These are phyloP conservation scores for Tinea semifulvella DNA, from an alignment of 2,888 invertebrate genomes.

Conservation along the genomic window DNA sequence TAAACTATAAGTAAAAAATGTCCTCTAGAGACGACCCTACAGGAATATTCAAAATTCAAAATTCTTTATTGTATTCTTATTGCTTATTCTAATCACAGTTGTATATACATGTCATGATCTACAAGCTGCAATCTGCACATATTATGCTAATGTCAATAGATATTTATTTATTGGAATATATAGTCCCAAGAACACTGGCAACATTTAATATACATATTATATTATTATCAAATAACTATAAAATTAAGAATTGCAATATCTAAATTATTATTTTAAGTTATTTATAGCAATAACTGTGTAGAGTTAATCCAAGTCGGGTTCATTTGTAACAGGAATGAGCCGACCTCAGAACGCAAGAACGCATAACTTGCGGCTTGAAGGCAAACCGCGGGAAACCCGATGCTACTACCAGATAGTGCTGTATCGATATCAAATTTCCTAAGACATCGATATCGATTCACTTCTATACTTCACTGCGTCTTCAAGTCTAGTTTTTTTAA, in stretches of 20 bases:
- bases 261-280: background rate
- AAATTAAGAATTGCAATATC: background rate
- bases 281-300: background rate
- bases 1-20: no score
- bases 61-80: no score
- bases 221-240: background rate
- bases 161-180: no score
- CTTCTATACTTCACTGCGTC: slow-evolving; percentile 2
- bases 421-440: slow-evolving; percentile 49
- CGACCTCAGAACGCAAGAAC: slow-evolving; percentile 26
- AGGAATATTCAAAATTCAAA: no score
- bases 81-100: no score
- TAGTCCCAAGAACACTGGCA: no score
- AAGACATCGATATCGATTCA: slow-evolving; percentile 29
- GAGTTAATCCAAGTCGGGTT: slow-evolving; percentile 24
- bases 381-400: slow-evolving; percentile 44
- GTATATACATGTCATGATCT: no score
- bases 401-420: slow-evolving; percentile 25
- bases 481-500: no score
- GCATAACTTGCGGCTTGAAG: slow-evolving; percentile 40
- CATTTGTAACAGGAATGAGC: slow-evolving; percentile 45
- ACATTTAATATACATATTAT: background rate
- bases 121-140: no score
- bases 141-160: no score
- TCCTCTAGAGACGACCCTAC: no score